Evolutionary conservation across 1,140 invertebrate genomes (phyloP).

Genomic region (Drosophila rufa): DNA sequence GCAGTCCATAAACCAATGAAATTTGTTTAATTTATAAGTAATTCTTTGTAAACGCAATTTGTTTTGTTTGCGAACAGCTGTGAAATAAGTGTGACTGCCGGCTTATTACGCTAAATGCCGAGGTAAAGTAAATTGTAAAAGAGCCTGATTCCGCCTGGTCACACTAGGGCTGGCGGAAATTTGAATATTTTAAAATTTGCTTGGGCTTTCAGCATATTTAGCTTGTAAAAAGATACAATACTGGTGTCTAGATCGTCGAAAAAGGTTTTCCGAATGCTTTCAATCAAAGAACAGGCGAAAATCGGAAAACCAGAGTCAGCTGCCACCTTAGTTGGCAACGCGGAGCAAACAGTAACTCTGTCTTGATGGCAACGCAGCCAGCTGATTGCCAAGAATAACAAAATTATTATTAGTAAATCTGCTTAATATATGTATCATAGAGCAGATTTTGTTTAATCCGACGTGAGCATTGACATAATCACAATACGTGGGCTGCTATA

Average conservation of each 20-base stretch:
- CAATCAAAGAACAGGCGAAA: not conserved
- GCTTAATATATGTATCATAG: too few species aligned
- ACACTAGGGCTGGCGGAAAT: not conserved
- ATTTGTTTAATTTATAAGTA: conserved; percentile 38
- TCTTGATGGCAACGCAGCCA: not conserved
- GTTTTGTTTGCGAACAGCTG: conserved; percentile 58
- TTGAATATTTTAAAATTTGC: not conserved
- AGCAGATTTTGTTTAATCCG: not conserved
- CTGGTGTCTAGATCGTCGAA: rapidly evolving
- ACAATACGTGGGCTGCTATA: too few species aligned
- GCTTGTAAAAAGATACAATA: not conserved
- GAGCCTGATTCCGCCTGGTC: not conserved
- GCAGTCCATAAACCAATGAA: conserved; percentile 70
- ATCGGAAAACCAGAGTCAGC: rapidly evolving
- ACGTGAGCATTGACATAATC: too few species aligned
- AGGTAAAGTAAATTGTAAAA: too few species aligned
- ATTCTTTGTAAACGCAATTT: conserved; percentile 35
- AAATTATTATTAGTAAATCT: not conserved
- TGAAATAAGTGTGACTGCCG: not conserved
- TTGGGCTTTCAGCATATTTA: not conserved
- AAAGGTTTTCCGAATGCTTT: rapidly evolving
- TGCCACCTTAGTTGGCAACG: not conserved
- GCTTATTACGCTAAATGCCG: too few species aligned
- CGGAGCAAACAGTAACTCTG: not conserved
- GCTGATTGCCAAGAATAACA: not conserved